Evolutionary conservation across 2,113 vertebrate genomes (phyloP).

Genomic region (Calyptommatus sinebrachiatus): DNA sequence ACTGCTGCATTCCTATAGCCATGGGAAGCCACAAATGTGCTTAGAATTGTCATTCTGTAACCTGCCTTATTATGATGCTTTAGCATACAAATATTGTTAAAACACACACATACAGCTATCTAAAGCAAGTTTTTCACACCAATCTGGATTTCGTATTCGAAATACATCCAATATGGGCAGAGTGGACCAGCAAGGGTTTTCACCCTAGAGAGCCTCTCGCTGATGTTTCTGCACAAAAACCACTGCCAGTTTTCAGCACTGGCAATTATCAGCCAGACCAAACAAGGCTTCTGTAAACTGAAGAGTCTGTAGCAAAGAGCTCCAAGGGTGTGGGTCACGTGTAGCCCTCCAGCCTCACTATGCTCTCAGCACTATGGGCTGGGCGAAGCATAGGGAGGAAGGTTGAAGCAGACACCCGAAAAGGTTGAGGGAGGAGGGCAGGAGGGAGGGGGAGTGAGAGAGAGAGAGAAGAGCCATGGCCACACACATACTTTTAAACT

Average conservation of each 20-base stretch:
- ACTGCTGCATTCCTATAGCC: neutral
- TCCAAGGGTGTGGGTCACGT: neutral
- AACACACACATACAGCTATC: too few relatives aligned
- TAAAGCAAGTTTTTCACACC: too few relatives aligned
- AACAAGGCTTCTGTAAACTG: neutral
- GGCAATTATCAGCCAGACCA: neutral
- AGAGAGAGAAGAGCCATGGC: too few relatives aligned
- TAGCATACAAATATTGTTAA: neutral
- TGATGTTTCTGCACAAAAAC: neutral
- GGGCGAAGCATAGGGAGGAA: too few relatives aligned
- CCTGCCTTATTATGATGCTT: neutral
- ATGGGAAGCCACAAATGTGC: too few relatives aligned
- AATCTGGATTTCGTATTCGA: neutral
- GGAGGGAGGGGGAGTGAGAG: too few relatives aligned
- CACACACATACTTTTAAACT: too few relatives aligned
- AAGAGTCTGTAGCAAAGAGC: neutral
- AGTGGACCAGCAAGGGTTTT: too few relatives aligned
- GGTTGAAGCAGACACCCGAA: too few relatives aligned
- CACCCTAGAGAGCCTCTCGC: neutral
- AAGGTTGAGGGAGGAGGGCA: too few relatives aligned
- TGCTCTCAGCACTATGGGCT: neutral
- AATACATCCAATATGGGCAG: neutral
- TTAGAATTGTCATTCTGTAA: neutral
- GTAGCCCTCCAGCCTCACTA: too few relatives aligned
- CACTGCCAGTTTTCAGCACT: neutral